Evolutionary conservation across 1,140 invertebrate genomes (phyloP).

Genomic region (Drosophila ohnishii): DNA sequence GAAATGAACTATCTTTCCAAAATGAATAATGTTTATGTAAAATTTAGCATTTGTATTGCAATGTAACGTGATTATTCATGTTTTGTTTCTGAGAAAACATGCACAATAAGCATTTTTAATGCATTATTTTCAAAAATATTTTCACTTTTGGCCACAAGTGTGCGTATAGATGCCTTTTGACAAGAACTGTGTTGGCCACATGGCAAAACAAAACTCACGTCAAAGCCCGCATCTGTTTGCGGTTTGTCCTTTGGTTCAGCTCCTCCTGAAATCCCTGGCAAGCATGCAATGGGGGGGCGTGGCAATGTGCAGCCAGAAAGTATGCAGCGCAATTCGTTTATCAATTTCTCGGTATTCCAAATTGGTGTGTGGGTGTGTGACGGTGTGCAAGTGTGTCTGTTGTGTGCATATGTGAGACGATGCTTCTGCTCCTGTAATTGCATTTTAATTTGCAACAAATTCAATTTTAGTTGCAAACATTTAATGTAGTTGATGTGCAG

Average conservation of each 20-base stretch:
- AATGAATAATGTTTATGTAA: too few relatives aligned
- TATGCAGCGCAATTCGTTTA: constrained; percentile 30
- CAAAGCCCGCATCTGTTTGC: constrained; percentile 36
- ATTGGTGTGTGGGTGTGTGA: background rate
- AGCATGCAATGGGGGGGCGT: background rate
- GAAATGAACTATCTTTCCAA: too few relatives aligned
- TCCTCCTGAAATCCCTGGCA: background rate
- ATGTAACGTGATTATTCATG: too few relatives aligned
- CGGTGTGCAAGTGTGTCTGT: background rate
- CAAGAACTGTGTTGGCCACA: constrained; percentile 14
- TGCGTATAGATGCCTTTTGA: constrained; percentile 4
- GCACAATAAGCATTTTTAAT: too few relatives aligned
- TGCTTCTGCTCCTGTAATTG: constrained; percentile 42
- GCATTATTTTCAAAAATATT: background rate
- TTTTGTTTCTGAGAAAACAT: too few relatives aligned
- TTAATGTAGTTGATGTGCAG: constrained; percentile 47
- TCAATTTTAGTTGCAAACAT: constrained; percentile 59
- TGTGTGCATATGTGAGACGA: background rate
- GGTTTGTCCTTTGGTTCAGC: constrained; percentile 14
- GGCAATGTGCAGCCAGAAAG: background rate
- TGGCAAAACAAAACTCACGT: constrained; percentile 15
- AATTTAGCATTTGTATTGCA: too few relatives aligned
- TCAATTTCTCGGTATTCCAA: constrained; percentile 18
- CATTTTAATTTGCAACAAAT: constrained; percentile 72
- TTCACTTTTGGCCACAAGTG: background rate